These are phyloP conservation scores for Brachyistius frenatus DNA, from an alignment of 2,113 vertebrate genomes.

Conservation along the genomic window DNA sequence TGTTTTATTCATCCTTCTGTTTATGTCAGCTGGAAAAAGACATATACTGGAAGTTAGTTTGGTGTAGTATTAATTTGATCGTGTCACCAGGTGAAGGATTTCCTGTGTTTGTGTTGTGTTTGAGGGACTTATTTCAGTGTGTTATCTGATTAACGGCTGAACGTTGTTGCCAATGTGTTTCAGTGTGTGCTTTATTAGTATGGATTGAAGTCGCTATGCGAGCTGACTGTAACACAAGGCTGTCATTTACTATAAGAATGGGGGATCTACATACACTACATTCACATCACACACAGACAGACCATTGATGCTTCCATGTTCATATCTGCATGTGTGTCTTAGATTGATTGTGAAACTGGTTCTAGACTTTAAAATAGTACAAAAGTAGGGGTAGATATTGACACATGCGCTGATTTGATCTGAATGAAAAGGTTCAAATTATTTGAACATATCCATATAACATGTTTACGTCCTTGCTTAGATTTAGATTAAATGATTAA, in stretches of 20 bases:
- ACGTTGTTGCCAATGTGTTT: slow-evolving; percentile 24
- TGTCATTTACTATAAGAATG: neutral
- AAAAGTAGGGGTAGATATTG: no score
- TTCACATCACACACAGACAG: neutral
- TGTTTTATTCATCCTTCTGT: slow-evolving; percentile 16
- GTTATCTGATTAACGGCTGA: slow-evolving; percentile 15
- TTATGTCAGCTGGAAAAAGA: slow-evolving; percentile 37
- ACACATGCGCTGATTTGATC: no score
- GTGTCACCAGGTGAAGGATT: neutral
- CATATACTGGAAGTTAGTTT: neutral
- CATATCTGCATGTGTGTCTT: neutral
- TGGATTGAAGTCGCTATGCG: neutral
- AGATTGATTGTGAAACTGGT: neutral
- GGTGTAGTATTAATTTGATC: neutral
- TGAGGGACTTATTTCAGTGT: neutral
- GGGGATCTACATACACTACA: slow-evolving; percentile 1
- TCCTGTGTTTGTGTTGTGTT: neutral
- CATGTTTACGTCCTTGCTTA: no score
- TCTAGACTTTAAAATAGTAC: no score
- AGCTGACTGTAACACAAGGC: slow-evolving; percentile 9
- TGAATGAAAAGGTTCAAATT: no score
- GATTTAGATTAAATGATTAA: no score
- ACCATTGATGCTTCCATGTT: neutral
- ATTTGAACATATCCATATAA: no score
- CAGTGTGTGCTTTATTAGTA: slow-evolving; percentile 24